Evolutionary conservation across 2,797 vertebrate genomes (phyloP).

Genomic region (Eidolon dupreanum): DNA sequence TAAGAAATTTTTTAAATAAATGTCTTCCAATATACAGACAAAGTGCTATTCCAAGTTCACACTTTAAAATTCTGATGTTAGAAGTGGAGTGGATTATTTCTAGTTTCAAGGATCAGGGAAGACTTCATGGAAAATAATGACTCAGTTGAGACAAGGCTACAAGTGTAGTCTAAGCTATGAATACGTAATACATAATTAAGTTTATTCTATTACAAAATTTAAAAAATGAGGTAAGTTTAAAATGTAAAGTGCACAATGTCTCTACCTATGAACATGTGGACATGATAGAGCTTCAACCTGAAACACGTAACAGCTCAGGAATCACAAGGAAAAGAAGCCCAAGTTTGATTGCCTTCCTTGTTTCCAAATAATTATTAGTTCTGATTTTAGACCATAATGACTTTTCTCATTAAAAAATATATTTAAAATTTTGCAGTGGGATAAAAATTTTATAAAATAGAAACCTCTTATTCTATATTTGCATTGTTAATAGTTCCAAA

Average conservation of each 20-base stretch:
- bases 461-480: slow-evolving; percentile 5
- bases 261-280: background rate
- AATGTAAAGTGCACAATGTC: background rate
- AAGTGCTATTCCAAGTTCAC: background rate
- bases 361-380: slow-evolving; percentile 53
- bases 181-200: background rate
- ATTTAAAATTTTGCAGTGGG: slow-evolving; percentile 15
- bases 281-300: slow-evolving; percentile 23
- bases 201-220: background rate
- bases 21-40: background rate
- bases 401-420: slow-evolving; percentile 47
- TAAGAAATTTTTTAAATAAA: background rate
- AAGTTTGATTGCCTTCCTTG: slow-evolving; percentile 13
- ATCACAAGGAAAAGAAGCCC: background rate
- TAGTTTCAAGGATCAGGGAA: background rate
- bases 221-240: background rate
- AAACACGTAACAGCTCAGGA: background rate
- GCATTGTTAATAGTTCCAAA: slow-evolving; percentile 13
- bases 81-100: slow-evolving; percentile 26
- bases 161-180: background rate
- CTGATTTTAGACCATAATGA: slow-evolving; percentile 31
- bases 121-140: background rate
- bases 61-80: background rate
- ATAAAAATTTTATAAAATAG: slow-evolving; percentile 43
- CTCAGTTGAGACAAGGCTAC: background rate